Conservation (phyloP, 2,113 vertebrate genomes). For the Dolichallabes microphthalmus region DNA sequence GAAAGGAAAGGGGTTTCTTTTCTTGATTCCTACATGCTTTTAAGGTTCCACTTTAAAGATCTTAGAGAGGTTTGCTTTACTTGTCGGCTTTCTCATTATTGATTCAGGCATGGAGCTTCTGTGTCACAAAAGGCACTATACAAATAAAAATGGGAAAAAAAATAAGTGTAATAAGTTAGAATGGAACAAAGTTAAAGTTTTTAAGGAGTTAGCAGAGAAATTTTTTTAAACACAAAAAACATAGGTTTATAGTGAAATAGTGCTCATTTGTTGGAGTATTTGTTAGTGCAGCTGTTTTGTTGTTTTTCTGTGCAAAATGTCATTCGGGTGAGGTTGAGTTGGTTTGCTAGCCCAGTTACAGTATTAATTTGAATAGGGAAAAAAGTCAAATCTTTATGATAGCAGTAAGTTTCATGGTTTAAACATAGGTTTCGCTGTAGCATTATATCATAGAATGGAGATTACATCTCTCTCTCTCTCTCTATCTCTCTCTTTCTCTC, state of each 20-base stretch:
- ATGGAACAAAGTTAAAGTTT: too few relatives aligned
- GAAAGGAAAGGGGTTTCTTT: neutral
- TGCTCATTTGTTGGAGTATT: too few relatives aligned
- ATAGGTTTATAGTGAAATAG: too few relatives aligned
- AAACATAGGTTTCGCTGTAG: too few relatives aligned
- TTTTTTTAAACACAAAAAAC: too few relatives aligned
- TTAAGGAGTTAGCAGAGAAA: too few relatives aligned
- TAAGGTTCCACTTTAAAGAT: neutral
- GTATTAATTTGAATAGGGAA: neutral
- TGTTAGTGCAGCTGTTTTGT: too few relatives aligned
- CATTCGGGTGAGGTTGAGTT: too few relatives aligned
- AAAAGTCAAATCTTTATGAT: too few relatives aligned
- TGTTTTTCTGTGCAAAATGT: too few relatives aligned
- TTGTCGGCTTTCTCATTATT: neutral
- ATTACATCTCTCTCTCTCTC: neutral
- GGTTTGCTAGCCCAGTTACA: too few relatives aligned
- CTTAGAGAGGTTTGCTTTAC: neutral
- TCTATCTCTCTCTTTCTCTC: too few relatives aligned
- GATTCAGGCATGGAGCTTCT: neutral
- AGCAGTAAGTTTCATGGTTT: neutral
- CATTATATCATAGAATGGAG: neutral
- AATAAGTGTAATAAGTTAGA: neutral
- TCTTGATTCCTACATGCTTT: neutral
- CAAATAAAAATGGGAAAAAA: neutral
- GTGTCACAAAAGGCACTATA: neutral